Conservation (phyloP, 2,888 invertebrate species). For the Drosophila quinaria region DNA sequence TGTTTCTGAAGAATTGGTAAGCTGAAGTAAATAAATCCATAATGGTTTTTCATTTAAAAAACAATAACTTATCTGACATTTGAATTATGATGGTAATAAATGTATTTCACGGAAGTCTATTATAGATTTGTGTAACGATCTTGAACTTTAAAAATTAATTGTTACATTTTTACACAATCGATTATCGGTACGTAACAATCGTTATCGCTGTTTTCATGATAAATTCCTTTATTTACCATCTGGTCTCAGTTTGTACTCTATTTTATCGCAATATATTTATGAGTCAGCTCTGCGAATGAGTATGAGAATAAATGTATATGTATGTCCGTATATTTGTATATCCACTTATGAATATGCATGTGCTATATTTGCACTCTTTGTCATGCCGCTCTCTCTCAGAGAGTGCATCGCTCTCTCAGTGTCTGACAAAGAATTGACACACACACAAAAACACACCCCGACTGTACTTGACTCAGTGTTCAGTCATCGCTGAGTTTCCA, state of each 20-base stretch:
- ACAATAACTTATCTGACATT: background rate
- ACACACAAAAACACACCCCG: constrained; percentile 10
- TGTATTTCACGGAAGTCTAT: constrained; percentile 3
- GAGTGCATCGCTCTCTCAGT: constrained; percentile 8
- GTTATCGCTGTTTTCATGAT: constrained; percentile 35
- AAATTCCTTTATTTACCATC: constrained; percentile 13
- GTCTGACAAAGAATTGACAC: constrained; percentile 37
- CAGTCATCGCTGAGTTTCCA: constrained; percentile 45
- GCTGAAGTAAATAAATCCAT: constrained; percentile 74
- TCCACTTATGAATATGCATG: background rate
- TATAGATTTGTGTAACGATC: constrained; percentile 8
- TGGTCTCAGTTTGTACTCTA: constrained; percentile 5
- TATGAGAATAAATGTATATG: background rate
- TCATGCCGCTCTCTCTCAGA: constrained; percentile 17
- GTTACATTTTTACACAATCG: constrained; percentile 9
- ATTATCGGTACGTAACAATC: constrained; percentile 11
- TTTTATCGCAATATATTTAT: constrained; percentile 16
- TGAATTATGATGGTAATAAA: background rate
- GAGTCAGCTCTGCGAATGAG: constrained; percentile 25
- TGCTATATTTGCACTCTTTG: constrained; percentile 17
- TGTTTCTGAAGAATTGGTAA: constrained; percentile 73
- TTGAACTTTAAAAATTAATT: constrained; percentile 15
- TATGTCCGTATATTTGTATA: background rate
- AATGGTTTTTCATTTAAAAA: constrained; percentile 61
- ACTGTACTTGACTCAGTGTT: constrained; percentile 20